These are phyloP conservation scores for Drosophila pseudoananassae DNA, from an alignment of 1,140 invertebrate genomes.

Conservation along the genomic window DNA sequence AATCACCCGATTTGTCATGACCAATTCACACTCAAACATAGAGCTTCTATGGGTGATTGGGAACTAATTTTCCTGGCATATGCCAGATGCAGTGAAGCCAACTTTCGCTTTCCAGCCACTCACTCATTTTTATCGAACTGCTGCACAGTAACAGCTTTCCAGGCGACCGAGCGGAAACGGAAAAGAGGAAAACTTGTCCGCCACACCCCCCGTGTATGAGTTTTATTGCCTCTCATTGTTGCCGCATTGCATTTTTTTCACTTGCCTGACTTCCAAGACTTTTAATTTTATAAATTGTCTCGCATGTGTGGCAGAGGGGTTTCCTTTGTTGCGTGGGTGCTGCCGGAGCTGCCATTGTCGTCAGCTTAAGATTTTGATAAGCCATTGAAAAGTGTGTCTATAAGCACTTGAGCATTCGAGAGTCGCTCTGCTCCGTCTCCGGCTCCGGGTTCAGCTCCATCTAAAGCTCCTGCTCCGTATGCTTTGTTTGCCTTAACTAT, in stretches of 20 bases:
- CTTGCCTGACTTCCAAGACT: slow-evolving; percentile 42
- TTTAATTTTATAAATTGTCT: slow-evolving; percentile 65
- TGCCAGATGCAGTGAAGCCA: slow-evolving; percentile 37
- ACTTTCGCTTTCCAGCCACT: slow-evolving; percentile 16
- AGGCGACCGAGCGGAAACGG: slow-evolving; percentile 37
- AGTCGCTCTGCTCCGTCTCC: slow-evolving; percentile 29
- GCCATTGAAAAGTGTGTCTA: slow-evolving; percentile 78
- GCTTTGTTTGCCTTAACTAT: slow-evolving; percentile 59
- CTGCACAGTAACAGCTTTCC: slow-evolving; percentile 63
- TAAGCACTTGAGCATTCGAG: slow-evolving; percentile 69
- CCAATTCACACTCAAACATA: slow-evolving; percentile 25
- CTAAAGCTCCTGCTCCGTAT: background rate
- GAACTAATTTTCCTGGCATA: slow-evolving; percentile 37
- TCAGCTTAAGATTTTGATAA: slow-evolving; percentile 79
- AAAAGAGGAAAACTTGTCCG: slow-evolving; percentile 25
- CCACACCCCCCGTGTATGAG: background rate
- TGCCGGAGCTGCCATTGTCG: slow-evolving; percentile 45
- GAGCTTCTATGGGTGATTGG: slow-evolving; percentile 9
- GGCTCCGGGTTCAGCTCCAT: background rate
- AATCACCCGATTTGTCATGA: slow-evolving; percentile 45
- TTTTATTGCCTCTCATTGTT: slow-evolving; percentile 3
- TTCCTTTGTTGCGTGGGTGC: slow-evolving; percentile 16
- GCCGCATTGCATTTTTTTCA: slow-evolving; percentile 52
- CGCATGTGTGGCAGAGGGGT: slow-evolving; percentile 17
- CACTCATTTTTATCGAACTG: slow-evolving; percentile 50